Evolutionary conservation across 2,113 vertebrate genomes (phyloP).

Genomic region (Pygoscelis antarcticus): DNA sequence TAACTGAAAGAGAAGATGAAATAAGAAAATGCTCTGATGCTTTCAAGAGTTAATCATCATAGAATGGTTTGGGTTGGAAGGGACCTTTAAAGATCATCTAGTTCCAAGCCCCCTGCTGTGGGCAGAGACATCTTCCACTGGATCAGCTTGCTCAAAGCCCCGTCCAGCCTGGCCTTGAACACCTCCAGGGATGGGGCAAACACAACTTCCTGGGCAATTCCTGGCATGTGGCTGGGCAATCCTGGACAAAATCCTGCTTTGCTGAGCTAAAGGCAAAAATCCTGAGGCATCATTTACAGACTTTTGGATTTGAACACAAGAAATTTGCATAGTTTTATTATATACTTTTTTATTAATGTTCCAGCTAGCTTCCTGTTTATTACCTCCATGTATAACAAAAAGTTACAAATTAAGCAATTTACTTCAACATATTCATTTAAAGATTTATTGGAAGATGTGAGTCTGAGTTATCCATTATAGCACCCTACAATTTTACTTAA

Average conservation of each 20-base stretch:
- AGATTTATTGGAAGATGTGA: not conserved
- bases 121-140: not conserved
- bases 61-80: not conserved
- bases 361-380: not conserved
- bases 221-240: not conserved
- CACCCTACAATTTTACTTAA: not conserved
- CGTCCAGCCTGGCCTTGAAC: not conserved
- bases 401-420: not conserved
- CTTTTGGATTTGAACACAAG: not conserved
- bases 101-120: accelerated
- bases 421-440: not conserved
- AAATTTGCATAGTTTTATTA: not conserved
- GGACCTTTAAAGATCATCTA: accelerated
- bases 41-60: not conserved
- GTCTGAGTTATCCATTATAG: not conserved
- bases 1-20: not conserved
- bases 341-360: not conserved
- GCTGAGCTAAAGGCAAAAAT: not conserved
- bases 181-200: not conserved
- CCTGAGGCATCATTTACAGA: not conserved
- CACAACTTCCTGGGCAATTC: not conserved
- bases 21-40: not conserved
- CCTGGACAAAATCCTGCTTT: not conserved
- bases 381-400: not conserved
- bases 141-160: not conserved